Percentiles rank a stretch among this genome's conserved stretches.
These are phyloP conservation scores for Yponomeuta evonymella DNA, from an alignment of 2,888 invertebrate genomes.

Conservation along the genomic window DNA sequence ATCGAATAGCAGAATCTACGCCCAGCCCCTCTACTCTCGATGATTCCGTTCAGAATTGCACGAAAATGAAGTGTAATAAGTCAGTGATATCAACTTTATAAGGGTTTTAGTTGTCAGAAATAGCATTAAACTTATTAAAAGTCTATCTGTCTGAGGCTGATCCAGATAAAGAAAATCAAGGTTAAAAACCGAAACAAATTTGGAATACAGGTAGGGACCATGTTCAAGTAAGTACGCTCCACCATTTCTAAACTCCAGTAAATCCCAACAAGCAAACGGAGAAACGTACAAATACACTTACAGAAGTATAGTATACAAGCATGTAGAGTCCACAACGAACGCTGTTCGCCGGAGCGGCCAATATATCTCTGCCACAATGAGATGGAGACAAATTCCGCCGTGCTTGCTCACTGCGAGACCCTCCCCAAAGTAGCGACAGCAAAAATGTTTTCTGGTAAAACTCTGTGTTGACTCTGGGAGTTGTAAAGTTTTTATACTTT, in stretches of 20 bases:
- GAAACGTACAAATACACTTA: neutral
- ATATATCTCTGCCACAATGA: constrained; percentile 53
- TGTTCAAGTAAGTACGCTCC: neutral
- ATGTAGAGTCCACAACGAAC: constrained; percentile 27
- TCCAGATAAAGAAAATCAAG: no score
- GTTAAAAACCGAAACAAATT: no score
- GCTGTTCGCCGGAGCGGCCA: constrained; percentile 30
- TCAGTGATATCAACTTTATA: no score
- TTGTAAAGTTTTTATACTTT: no score
- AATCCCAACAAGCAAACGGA: neutral
- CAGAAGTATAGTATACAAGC: constrained; percentile 9
- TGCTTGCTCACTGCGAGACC: constrained; percentile 20
- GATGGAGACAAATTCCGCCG: constrained; percentile 46
- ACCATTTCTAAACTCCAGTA: neutral
- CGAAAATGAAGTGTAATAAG: no score
- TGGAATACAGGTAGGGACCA: no score
- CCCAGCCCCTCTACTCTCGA: no score
- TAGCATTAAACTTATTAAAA: no score
- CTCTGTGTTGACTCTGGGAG: neutral
- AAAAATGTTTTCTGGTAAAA: neutral
- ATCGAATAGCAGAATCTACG: no score
- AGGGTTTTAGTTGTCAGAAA: no score
- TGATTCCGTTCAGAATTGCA: no score
- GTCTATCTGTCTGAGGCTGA: no score
- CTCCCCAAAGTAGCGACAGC: constrained; percentile 10